Conservation (phyloP, 2,888 invertebrate species). For the Caenorhabditis becei region DNA sequence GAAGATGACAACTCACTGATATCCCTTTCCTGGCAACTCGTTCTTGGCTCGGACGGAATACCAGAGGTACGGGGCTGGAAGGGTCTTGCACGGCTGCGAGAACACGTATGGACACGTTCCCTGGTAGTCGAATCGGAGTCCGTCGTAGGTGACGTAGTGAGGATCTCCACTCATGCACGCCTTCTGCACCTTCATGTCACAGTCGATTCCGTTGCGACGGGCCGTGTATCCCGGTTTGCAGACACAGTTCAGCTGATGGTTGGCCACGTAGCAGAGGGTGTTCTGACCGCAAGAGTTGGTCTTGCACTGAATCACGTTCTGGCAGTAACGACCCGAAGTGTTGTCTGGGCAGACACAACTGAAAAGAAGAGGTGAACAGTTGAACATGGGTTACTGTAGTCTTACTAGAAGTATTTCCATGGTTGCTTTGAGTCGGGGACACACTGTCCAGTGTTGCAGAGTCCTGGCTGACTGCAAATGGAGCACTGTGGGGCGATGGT, state of each 20-base stretch:
- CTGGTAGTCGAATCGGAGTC: constrained; percentile 76
- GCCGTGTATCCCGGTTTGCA: constrained; percentile 73
- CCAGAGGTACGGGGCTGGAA: constrained; percentile 60
- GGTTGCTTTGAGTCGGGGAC: constrained; percentile 57
- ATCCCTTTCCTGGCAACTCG: constrained; percentile 57
- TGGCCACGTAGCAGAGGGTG: constrained; percentile 70
- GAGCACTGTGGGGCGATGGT: constrained; percentile 47
- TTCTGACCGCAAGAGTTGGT: constrained; percentile 70
- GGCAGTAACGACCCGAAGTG: constrained; percentile 88
- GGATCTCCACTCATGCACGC: constrained; percentile 80
- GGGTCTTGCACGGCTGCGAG: constrained; percentile 67
- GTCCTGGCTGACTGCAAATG: constrained; percentile 63
- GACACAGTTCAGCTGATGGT: constrained; percentile 73
- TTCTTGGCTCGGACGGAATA: constrained; percentile 72
- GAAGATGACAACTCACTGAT: constrained; percentile 48
- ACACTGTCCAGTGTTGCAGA: constrained; percentile 72
- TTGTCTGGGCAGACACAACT: constrained; percentile 83
- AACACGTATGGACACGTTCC: constrained; percentile 81
- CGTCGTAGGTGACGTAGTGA: constrained; percentile 81
- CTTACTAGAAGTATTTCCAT: constrained; percentile 66
- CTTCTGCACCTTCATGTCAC: constrained; percentile 52
- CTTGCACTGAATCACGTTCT: constrained; percentile 77
- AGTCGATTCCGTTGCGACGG: constrained; percentile 45
- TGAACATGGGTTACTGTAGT: neutral
- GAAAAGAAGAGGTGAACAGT: constrained; percentile 16